Evolutionary conservation across 2,797 vertebrate species (phyloP).

Genomic region (Pseudotriccus pelzelni): DNA sequence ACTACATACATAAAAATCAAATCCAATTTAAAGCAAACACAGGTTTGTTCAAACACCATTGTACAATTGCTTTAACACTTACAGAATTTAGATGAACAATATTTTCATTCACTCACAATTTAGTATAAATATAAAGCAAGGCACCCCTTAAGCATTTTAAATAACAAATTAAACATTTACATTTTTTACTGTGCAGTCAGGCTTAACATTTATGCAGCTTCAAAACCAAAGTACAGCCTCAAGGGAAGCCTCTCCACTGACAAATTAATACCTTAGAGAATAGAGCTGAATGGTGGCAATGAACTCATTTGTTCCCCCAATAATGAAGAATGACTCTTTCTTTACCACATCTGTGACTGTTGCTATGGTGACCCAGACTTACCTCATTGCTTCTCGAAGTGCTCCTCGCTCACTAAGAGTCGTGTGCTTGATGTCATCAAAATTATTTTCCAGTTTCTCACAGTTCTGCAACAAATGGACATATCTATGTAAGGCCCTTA

Average conservation of each 20-base stretch:
- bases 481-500: constrained; percentile 30
- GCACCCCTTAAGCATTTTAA: constrained; percentile 82
- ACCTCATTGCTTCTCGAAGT: constrained; percentile 90
- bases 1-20: constrained; percentile 65
- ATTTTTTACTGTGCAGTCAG: constrained; percentile 85
- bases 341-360: constrained; percentile 89
- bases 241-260: constrained; percentile 84
- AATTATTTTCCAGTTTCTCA: constrained; percentile 90
- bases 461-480: constrained; percentile 79
- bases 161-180: constrained; percentile 87
- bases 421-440: constrained; percentile 93
- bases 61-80: constrained; percentile 65
- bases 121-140: constrained; percentile 83
- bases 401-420: constrained; percentile 89
- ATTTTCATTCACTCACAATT: constrained; percentile 78
- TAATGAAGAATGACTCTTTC: constrained; percentile 93
- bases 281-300: constrained; percentile 86
- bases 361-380: constrained; percentile 89
- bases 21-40: constrained; percentile 71
- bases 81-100: constrained; percentile 76
- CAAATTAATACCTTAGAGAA: constrained; percentile 91
- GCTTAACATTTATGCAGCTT: constrained; percentile 86
- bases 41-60: constrained; percentile 32
- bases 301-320: constrained; percentile 91
- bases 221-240: constrained; percentile 83